Evolutionary conservation across 1,140 invertebrate genomes (phyloP), one percentile per base, ranked within the genome.

Genomic region (Bombyx mandarina): DNA sequence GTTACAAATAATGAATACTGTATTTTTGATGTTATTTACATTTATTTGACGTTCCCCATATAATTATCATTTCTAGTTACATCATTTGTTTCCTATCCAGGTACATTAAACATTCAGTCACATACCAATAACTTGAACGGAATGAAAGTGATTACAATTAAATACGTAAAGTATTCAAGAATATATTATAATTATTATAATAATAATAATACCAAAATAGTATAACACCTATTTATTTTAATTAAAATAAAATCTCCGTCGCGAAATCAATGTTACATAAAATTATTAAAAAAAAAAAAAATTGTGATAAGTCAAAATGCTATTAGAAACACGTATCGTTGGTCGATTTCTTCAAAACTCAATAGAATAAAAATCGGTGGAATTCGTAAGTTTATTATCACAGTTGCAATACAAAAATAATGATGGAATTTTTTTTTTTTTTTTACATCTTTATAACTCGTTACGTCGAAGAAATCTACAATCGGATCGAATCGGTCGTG

Each of bases 371-470:
- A 75, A 77, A 69, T 87, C 82, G 82, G 84, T 87, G 83, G 83
- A 81, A 79, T 79, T 81, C 73, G 26, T 86, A 85, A 81, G 82
- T 77, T 82, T 82, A 85, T 79, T 87, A 85, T 85, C 82, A 85
- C 82, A 85, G 84, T 85, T 83, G 81, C 77, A 82, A 85, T 83
- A 82, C 74, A 75, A 80, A 75, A 76, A 67, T 65, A 60, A 69
- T 66, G 75, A 79, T 77, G 77, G 73, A 47, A 3, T 47, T 47
- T 22, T 35, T 73, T 71, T 43, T 56, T 49, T 12, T 10, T 56
- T 22, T 47, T 35, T 71, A 70, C 75, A 12, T 58, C 67, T 56
- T 77, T 82, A 51, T 26, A 79, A 35, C 26, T 35, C 26, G 73
- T 76, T 67, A 75, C 72, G 69, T 78, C 78, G 79, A 85, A 82